Base-by-base conservation (phyloP, 2,113 vertebrate species). In the Conger conger region DNA sequence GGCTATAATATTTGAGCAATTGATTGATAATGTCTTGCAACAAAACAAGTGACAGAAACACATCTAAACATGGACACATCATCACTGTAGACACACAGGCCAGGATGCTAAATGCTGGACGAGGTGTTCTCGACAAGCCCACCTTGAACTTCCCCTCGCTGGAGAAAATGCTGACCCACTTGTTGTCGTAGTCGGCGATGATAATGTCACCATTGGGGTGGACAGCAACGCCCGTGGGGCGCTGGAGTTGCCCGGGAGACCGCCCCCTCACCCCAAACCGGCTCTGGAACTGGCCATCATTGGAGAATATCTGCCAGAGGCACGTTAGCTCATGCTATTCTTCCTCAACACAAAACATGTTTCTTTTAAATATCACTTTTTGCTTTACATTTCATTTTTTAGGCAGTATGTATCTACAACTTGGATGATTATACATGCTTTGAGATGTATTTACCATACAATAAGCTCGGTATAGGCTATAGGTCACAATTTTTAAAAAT, bases 81-180 rank as follows among this genome's bases (percentile, higher is more conserved):
- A 11, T 33, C 68, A 73, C 3, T 36, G 30, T 36, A 36, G 76
- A 17, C 27, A n/a, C 68, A 30, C 68, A 30, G 68, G 76, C 11
- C 76, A 36, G 18, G 13, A 37, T 76, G 17, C 27, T 6, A 36
- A 16, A 35, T 15, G 37, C 7, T n/a, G 79, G 38, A 4, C 16
- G 20, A 77, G 36, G 27, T 40, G 33, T 4, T 16, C 79, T n/a
- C 54, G 17, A 37, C 16, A 2, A 33, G 53, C 85, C 0, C 91
- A 99, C 98, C 96, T 99, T 99, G 91, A 97, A 99, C 91, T 99
- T 99, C 53, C 98, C 98, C 79, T 99, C 98, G 2, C 94, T 93
- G 85, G 97, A 97, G 93, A 99, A 99, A 93, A 99, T 98, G 97
- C 98, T 99, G 90, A 99, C 97, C 98, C 98, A 99, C 86, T 99